Percentiles rank a stretch among this genome's conserved stretches.
Evolutionary conservation across 2,113 vertebrate species (phyloP).

Genomic region (Paramormyrops kingsleyae): DNA sequence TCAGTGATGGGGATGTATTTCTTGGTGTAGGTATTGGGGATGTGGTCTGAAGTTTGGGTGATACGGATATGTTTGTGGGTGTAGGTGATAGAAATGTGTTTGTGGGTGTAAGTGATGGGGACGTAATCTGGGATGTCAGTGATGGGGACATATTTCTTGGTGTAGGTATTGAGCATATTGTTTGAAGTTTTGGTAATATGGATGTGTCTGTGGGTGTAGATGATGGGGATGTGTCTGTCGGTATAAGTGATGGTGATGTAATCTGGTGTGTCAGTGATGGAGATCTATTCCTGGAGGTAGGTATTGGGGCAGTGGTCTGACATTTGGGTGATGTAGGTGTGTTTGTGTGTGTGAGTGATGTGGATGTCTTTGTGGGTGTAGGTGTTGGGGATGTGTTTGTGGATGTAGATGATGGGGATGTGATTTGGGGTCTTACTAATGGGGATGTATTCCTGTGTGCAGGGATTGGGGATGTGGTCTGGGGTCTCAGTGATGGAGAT

Average conservation of each 20-base stretch:
- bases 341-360: conserved; percentile 28
- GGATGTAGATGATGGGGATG: conserved; percentile 24
- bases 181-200: not conserved
- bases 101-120: not conserved
- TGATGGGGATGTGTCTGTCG: conserved; percentile 19
- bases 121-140: not conserved
- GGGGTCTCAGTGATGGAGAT: not conserved
- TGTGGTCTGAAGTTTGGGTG: not conserved
- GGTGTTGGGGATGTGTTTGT: conserved; percentile 29
- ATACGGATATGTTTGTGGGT: not conserved
- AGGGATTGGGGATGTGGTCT: not conserved
- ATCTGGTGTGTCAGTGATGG: conserved; percentile 17
- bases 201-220: conserved; percentile 25
- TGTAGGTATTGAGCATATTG: not conserved
- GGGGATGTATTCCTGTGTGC: not conserved
- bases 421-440: conserved; percentile 12
- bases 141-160: not conserved
- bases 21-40: not conserved
- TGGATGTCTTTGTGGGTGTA: conserved; percentile 9
- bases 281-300: conserved; percentile 1
- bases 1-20: not conserved
- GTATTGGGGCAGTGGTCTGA: conserved; percentile 12
- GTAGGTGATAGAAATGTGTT: not conserved
- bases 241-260: conserved; percentile 20
- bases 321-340: not conserved